Evolutionary conservation across 2,888 invertebrate species (phyloP), one percentile per base, ranked within the genome.

Genomic region (Luperina testacea): DNA sequence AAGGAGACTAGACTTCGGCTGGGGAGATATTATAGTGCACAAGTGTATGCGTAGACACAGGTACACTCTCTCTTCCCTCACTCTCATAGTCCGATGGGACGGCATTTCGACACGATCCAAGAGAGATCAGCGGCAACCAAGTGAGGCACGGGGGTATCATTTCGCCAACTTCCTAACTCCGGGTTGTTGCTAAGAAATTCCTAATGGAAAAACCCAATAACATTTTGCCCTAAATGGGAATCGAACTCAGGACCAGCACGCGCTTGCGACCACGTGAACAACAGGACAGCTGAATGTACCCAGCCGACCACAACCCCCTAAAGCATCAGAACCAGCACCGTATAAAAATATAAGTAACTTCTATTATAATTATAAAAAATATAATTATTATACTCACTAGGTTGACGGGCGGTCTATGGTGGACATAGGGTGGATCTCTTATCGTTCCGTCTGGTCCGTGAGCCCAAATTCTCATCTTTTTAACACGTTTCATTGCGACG

Each of bases 341-440:
- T 15, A 38, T 38, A 71, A 38, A 27, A 20, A 15, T 15, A 57
- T 15, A 24, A 57, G 15, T 51, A 13, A 59, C n/a, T 59, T 5
- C 11, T 13, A 13, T 59, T n/a, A 57, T 15, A 32, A 32, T 32
- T 32, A 27, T 61, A 51, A 32, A 68, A 32, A 9, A 32, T 32
- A 70, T n/a, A 1, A n/a, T 63, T 38, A 61, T 38, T n/a, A 38
- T 75, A 80, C 80, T 80, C 38, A 80, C 80, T 24, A 76, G 48
- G 11, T 27, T 45, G 13, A 17, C 11, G 13, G 65, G 45, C 2
- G 45, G 45, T 24, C 17, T 27, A n/a, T 38, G 15, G 13, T 61
- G 45, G 4, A 67, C 27, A 15, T 24, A 53, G 2, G 61, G 61
- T 20, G 82, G 64, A 17, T 42, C 24, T 11, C 48, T 27, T 2